Evolutionary conservation across 2,888 invertebrate species (phyloP).

Genomic region (Salpingus planirostris): DNA sequence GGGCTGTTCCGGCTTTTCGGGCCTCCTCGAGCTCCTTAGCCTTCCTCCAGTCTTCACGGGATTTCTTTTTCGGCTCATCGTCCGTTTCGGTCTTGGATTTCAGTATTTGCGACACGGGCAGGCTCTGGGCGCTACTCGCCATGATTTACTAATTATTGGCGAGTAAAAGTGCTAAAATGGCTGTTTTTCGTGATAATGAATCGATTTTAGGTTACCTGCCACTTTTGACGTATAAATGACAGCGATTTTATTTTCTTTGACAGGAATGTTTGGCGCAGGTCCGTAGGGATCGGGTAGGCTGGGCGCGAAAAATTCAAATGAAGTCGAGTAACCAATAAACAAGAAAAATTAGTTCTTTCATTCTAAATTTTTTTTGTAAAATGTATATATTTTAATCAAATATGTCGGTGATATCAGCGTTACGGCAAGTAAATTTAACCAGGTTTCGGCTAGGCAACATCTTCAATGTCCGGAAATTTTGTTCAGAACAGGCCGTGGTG

Average conservation of each 20-base stretch:
- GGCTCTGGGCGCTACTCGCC: constrained; percentile 35
- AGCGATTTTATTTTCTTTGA: too few species aligned
- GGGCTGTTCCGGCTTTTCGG: constrained; percentile 90
- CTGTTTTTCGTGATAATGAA: too few species aligned
- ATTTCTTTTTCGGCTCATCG: constrained; percentile 76
- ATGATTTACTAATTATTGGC: too few species aligned
- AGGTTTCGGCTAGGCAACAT: constrained; percentile 16
- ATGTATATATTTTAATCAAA: constrained; percentile 20
- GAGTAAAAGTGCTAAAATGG: too few species aligned
- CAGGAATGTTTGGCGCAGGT: too few species aligned
- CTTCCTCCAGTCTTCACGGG: constrained; percentile 93
- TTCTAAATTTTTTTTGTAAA: constrained; percentile 26
- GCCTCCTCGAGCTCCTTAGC: constrained; percentile 98
- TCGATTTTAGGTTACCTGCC: too few species aligned
- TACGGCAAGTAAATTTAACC: constrained; percentile 19
- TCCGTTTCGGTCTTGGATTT: constrained; percentile 52
- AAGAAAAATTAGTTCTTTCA: constrained; percentile 17
- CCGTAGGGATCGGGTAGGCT: too few species aligned
- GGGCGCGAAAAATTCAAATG: constrained; percentile 12
- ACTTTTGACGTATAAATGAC: too few species aligned
- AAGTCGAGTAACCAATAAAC: constrained; percentile 18
- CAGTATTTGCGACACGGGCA: constrained; percentile 66
- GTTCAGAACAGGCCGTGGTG: constrained; percentile 17
- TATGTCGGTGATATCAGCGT: constrained; percentile 17
- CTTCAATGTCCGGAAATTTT: constrained; percentile 14